Conservation (phyloP, 2,797 vertebrate species). For the Sarcoramphus papa region DNA sequence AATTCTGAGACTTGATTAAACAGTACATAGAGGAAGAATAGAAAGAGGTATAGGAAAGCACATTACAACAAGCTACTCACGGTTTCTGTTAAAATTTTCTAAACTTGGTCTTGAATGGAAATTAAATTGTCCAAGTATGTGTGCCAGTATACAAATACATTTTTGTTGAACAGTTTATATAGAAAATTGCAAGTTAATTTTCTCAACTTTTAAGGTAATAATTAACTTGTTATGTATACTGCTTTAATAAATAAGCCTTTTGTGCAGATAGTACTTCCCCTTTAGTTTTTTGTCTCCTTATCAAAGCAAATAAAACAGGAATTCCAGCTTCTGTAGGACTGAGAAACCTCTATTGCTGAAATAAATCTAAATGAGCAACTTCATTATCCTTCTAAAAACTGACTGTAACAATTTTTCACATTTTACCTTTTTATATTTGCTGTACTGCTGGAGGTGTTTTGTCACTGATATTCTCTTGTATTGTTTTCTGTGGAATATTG, state of each 20-base stretch:
- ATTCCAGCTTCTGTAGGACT: neutral
- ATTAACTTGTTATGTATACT: neutral
- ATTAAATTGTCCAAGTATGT: neutral
- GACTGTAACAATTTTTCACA: neutral
- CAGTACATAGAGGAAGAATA: neutral
- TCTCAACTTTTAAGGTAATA: neutral
- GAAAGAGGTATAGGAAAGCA: neutral
- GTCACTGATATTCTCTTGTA: neutral
- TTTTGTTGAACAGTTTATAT: neutral
- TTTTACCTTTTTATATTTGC: neutral
- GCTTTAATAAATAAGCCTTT: neutral
- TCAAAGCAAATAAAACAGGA: neutral
- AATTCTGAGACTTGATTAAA: neutral
- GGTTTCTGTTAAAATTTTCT: neutral
- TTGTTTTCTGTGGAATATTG: slow-evolving; percentile 7
- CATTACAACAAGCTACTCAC: neutral
- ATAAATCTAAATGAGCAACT: neutral
- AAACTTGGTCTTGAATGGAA: neutral
- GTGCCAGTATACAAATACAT: neutral
- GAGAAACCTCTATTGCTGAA: neutral
- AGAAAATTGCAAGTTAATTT: neutral
- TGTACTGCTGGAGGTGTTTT: neutral
- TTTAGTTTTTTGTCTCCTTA: neutral
- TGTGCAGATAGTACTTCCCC: neutral
- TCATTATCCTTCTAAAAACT: neutral